A percentile compares a stretch with the other conserved stretches of the same genome.
phyloP scores from a whole-genome alignment of 2,113 vertebrate species.

The Empidonax traillii region DNA sequence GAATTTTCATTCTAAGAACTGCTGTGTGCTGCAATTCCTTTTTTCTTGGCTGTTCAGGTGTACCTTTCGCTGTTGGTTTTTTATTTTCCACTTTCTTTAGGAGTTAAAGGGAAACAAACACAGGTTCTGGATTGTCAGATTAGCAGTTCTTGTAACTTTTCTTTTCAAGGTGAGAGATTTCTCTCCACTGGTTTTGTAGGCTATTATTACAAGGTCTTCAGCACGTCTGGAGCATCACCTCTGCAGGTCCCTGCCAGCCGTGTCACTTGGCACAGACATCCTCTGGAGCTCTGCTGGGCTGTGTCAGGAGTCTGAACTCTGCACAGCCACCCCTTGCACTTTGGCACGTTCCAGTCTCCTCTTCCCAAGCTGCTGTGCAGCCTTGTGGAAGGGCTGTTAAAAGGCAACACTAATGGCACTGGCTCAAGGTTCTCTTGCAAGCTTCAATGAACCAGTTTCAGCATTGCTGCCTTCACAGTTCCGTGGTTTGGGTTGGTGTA shows the following conservation, averaged over 20 bases:
- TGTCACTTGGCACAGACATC: background rate
- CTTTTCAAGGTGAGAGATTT: background rate
- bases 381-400: background rate
- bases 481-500: accelerated
- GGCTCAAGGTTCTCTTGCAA: background rate
- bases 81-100: background rate
- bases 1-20: background rate
- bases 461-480: background rate
- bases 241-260: background rate
- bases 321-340: background rate
- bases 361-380: background rate
- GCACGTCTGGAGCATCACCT: background rate
- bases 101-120: background rate
- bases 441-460: background rate
- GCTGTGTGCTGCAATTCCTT: background rate
- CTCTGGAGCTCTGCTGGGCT: background rate
- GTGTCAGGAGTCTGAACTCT: background rate
- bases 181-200: background rate
- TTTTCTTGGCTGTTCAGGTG: background rate
- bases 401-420: background rate
- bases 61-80: background rate
- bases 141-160: background rate
- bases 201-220: background rate
- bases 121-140: background rate
- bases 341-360: background rate